phyloP scores from a whole-genome alignment of 2,113 vertebrate genomes.

The Coptodon bakossiorum region DNA sequence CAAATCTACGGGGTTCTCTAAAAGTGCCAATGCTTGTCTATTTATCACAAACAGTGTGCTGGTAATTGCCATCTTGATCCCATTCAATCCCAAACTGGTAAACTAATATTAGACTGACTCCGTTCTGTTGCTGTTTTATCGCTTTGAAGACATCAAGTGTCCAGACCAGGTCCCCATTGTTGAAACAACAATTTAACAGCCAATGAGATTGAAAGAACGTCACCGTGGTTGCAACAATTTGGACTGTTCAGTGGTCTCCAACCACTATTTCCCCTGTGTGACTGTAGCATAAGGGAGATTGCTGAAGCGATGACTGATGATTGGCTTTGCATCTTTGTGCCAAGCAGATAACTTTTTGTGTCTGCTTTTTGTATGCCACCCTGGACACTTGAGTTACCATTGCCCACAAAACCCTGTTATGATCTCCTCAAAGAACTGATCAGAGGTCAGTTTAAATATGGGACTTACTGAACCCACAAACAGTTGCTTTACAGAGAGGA shows the following conservation, averaged over 20 bases:
- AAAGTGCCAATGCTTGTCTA: not conserved
- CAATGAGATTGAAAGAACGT: not conserved
- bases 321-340: not conserved
- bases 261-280: not conserved
- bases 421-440: not conserved
- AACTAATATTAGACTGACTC: not conserved
- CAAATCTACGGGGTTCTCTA: not conserved
- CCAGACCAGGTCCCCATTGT: not conserved
- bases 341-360: not conserved
- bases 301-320: not conserved
- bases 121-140: not conserved
- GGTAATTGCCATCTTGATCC: not conserved
- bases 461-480: not conserved
- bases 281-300: not conserved
- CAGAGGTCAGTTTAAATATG: not conserved
- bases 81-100: not conserved
- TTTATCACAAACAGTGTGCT: not conserved
- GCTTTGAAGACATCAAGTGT: not conserved
- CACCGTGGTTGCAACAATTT: not conserved
- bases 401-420: rapidly evolving
- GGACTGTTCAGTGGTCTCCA: not conserved
- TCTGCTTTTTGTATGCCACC: rapidly evolving
- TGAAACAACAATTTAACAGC: not conserved
- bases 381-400: not conserved
- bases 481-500: not conserved